Evolutionary conservation across 2,113 vertebrate species (phyloP), one percentile per base, ranked within the genome.

Genomic region (Speoplatyrhinus poulsoni): DNA sequence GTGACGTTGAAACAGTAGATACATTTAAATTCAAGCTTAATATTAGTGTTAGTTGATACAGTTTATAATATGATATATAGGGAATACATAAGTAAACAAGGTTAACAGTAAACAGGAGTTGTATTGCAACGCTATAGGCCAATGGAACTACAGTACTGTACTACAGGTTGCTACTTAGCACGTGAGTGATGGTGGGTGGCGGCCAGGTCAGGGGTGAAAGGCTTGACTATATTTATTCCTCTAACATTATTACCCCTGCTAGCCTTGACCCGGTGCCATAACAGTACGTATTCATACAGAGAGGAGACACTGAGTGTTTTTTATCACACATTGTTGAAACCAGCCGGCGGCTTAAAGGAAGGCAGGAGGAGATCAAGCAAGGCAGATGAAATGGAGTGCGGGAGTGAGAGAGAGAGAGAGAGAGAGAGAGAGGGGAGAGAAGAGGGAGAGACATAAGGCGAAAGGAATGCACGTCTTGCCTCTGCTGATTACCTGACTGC

Each of bases 401-500:
- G 6, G 56, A 58, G 56, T 6, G 17, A 12, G 17, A 65, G 16
- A 50, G 3, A 55, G 26, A 54, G 54, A 6, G 60, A 67, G 12
- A 57, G 49, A 9, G 60, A 46, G 26, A 55, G 26, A 54, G 54
- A 26, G 36, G 60, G 46, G 56, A 19, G 19, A 80, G 53, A 68
- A 73, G 72, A 60, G 49, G 26, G 16, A 58, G 70, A 76, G 47
- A 62, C 77, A 79, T 65, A 67, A 81, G 80, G 82, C 36, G 46
- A 85, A 69, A 76, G 82, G 76, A 92, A 81, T 76, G 75, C 74
- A 91, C 91, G 89, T 93, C 90, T 89, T 93, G 91, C 93, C 88
- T 92, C 90, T 91, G 85, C 89, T 94, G 93, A 95, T 95, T 94
- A 94, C 91, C 92, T 93, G 90, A 92, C 94, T 94, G 87, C 81